A percentile compares a stretch with the other conserved stretches of the same genome.
phyloP scores from a whole-genome alignment of 2,797 vertebrate species.

The Brachyalestes nurse region DNA sequence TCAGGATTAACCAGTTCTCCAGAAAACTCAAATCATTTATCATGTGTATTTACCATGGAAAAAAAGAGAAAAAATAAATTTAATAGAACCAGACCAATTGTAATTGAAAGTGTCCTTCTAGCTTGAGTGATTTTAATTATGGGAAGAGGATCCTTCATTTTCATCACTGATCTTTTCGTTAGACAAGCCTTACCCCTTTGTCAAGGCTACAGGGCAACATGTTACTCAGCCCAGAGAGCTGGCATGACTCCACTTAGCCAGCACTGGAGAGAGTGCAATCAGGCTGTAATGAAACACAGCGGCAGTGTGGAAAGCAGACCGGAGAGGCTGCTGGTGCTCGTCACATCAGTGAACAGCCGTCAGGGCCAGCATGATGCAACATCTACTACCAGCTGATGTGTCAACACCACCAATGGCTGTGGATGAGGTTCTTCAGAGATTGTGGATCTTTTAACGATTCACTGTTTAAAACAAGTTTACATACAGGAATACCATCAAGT shows the following conservation, averaged over 20 bases:
- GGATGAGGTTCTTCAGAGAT: neutral
- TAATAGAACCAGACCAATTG: slow-evolving; percentile 55
- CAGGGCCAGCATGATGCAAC: neutral
- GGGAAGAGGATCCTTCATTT: slow-evolving; percentile 59
- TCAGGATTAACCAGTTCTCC: neutral
- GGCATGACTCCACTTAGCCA: slow-evolving; percentile 68
- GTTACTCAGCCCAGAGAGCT: slow-evolving; percentile 44
- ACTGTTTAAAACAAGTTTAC: neutral
- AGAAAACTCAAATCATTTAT: neutral
- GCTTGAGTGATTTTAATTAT: slow-evolving; percentile 66
- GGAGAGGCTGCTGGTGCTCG: slow-evolving; percentile 51
- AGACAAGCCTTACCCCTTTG: slow-evolving; percentile 19
- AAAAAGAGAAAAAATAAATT: slow-evolving; percentile 59
- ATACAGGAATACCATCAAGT: neutral
- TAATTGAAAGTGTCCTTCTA: slow-evolving; percentile 63
- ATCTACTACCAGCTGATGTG: neutral
- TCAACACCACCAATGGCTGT: neutral
- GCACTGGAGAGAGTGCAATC: slow-evolving; percentile 50
- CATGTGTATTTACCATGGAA: slow-evolving; percentile 24
- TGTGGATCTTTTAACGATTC: neutral
- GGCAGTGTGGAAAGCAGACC: slow-evolving; percentile 39
- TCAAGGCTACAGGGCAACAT: slow-evolving; percentile 58
- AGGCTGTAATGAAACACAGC: slow-evolving; percentile 56
- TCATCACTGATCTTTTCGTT: slow-evolving; percentile 57
- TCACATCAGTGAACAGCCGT: slow-evolving; percentile 7